Evolutionary conservation across 2,113 vertebrate genomes (phyloP).

Genomic region (Aphyosemion australe): DNA sequence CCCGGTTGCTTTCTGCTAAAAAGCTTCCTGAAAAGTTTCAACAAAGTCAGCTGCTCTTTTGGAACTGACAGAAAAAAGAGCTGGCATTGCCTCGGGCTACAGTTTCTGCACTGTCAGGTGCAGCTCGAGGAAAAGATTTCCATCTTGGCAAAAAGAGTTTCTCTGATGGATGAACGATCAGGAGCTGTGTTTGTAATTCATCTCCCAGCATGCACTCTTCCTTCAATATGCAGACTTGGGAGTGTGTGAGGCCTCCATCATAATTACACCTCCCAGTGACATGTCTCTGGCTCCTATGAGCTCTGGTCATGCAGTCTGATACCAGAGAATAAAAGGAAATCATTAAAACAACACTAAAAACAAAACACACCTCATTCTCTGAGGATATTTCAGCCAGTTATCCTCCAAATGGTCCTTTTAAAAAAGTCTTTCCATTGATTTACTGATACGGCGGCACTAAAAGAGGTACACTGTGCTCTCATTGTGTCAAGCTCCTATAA

Average conservation of each 20-base stretch:
- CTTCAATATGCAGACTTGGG: conserved; percentile 15
- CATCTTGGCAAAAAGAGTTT: conserved; percentile 40
- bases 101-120: conserved; percentile 66
- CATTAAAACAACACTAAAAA: conserved; percentile 6
- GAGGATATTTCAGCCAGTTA: conserved; percentile 27
- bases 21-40: too few species aligned
- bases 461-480: conserved; percentile 49
- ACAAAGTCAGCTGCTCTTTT: too few species aligned
- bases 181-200: conserved; percentile 56
- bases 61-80: background rate
- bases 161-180: conserved; percentile 58
- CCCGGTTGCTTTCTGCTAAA: too few species aligned
- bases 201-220: conserved; percentile 51
- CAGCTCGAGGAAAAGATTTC: conserved; percentile 57
- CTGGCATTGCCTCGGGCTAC: conserved; percentile 30
- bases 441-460: conserved; percentile 30
- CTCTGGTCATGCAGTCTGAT: too few species aligned
- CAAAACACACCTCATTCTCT: conserved; percentile 16
- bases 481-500: conserved; percentile 24
- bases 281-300: conserved; percentile 3
- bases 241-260: conserved; percentile 37
- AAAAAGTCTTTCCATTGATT: conserved; percentile 28
- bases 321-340: conserved; percentile 16
- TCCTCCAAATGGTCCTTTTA: conserved; percentile 22
- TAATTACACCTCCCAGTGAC: conserved; percentile 30